phyloP scores from a whole-genome alignment of 2,113 vertebrate genomes.

The Leptocoma aspasia region DNA sequence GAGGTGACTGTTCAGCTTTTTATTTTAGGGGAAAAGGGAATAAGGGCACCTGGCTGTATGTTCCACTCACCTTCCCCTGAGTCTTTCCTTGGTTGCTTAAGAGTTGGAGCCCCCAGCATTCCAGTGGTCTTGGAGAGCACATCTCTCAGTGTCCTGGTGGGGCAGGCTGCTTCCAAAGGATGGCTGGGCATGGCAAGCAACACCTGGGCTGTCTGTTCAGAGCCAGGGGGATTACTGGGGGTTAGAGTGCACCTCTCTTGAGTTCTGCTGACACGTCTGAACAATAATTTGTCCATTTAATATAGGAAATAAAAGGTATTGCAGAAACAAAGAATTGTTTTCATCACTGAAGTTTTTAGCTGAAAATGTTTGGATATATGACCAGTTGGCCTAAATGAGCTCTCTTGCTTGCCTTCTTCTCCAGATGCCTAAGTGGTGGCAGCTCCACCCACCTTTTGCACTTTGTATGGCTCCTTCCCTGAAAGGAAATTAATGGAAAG shows the following conservation, averaged over 20 bases:
- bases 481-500: constrained; percentile 3
- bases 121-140: background rate
- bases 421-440: background rate
- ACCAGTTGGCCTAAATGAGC: constrained; percentile 11
- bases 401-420: background rate
- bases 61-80: background rate
- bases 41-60: background rate
- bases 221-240: background rate
- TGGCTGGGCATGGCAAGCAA: background rate
- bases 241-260: background rate
- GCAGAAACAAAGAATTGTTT: background rate
- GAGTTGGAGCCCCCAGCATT: background rate
- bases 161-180: background rate
- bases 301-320: background rate
- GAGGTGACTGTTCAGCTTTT: background rate
- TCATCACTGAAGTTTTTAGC: constrained; percentile 19
- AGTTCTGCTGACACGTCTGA: background rate
- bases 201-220: background rate
- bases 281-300: background rate
- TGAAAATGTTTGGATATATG: background rate
- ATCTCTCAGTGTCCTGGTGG: background rate
- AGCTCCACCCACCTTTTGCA: constrained; percentile 6
- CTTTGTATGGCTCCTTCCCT: background rate
- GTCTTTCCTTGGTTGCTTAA: background rate
- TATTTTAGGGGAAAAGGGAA: background rate